phyloP scores from a whole-genome alignment of 2,797 vertebrate genomes.

The Micropoecilia bifurca region DNA sequence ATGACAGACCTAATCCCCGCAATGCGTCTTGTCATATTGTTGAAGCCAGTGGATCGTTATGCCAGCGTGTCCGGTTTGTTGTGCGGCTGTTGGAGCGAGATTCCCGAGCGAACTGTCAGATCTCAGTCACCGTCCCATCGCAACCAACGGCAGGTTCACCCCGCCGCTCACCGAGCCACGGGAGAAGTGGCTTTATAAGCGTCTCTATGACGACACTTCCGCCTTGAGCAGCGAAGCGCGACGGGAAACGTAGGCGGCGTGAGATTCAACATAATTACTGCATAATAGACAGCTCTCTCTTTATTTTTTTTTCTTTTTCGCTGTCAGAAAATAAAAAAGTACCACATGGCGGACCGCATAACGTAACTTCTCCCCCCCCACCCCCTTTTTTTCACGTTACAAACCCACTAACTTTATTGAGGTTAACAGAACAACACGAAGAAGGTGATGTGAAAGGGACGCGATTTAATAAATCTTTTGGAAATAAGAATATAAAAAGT shows the following conservation, averaged over 20 bases:
- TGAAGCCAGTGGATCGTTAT: conserved; percentile 17
- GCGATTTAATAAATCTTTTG: not conserved
- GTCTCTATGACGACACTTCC: conserved; percentile 76
- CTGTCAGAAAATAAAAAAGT: not conserved
- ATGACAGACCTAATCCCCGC: conserved; percentile 3
- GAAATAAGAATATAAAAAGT: not conserved
- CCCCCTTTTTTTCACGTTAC: not conserved
- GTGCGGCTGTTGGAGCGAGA: conserved; percentile 57
- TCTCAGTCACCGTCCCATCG: conserved; percentile 69
- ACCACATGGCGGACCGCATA: not conserved
- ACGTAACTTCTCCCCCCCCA: not conserved
- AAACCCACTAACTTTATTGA: not conserved
- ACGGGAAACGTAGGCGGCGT: conserved; percentile 75
- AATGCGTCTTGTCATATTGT: conserved; percentile 55
- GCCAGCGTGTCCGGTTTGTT: conserved; percentile 8
- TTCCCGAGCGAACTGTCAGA: conserved; percentile 61
- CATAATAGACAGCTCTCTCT: not conserved
- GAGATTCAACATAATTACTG: not conserved
- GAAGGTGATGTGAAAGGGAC: not conserved
- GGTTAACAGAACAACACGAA: not conserved
- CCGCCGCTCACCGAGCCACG: conserved; percentile 58
- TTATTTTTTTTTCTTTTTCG: not conserved
- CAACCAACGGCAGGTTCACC: conserved; percentile 74
- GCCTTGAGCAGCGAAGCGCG: conserved; percentile 41
- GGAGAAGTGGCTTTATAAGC: conserved; percentile 76